These are phyloP conservation scores for Cynoglossus semilaevis DNA, from an alignment of 2,113 vertebrate genomes.

Conservation along the genomic window DNA sequence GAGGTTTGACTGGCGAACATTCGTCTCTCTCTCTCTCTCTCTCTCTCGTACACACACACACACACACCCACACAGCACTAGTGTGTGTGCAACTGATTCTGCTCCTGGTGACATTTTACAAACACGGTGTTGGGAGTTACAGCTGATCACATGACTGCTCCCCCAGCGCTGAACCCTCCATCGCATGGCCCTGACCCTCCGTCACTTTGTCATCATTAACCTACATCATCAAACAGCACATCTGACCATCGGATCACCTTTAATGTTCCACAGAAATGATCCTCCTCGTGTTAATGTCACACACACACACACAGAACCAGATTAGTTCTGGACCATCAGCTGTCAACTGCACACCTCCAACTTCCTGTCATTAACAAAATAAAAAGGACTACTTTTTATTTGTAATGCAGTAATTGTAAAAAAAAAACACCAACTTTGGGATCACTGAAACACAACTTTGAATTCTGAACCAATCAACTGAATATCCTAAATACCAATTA, in stretches of 20 bases:
- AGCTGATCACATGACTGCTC: slow-evolving; percentile 6
- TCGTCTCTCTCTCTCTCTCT: too few relatives aligned
- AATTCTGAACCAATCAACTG: neutral
- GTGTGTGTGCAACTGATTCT: neutral
- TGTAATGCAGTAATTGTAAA: too few relatives aligned
- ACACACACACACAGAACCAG: neutral
- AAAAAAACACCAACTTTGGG: too few relatives aligned
- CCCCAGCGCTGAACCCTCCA: neutral
- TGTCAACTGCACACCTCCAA: neutral
- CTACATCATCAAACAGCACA: slow-evolving; percentile 7
- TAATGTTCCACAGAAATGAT: slow-evolving; percentile 15
- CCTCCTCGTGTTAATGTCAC: slow-evolving; percentile 7
- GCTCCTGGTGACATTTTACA: slow-evolving; percentile 25
- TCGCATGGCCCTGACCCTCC: slow-evolving; percentile 2
- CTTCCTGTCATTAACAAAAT: too few relatives aligned
- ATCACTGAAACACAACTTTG: neutral
- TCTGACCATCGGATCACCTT: neutral
- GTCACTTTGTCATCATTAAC: slow-evolving; percentile 6
- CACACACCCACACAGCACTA: too few relatives aligned
- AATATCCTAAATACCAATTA: too few relatives aligned
- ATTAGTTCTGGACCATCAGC: neutral
- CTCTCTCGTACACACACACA: too few relatives aligned
- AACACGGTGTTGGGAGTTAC: slow-evolving; percentile 10
- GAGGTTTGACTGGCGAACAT: too few relatives aligned
- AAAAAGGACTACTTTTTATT: too few relatives aligned